phyloP scores from a whole-genome alignment of 2,113 vertebrate species.

The Pipa parva region DNA sequence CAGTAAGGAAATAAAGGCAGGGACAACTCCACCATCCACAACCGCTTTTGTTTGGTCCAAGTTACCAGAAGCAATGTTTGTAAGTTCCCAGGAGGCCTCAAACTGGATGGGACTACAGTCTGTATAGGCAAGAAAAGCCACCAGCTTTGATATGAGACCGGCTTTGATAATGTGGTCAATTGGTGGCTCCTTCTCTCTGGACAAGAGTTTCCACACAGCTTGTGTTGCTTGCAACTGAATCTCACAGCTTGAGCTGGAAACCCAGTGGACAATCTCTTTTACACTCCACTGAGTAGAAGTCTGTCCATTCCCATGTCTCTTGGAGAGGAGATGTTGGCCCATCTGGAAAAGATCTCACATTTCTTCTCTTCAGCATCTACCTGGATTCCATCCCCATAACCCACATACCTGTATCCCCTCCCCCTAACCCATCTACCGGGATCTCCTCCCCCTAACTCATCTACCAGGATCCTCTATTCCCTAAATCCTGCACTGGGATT shows the following conservation, averaged over 20 bases:
- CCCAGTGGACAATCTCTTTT: conserved; percentile 76
- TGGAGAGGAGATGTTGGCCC: conserved; percentile 90
- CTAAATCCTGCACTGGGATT: no score
- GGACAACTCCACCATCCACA: conserved; percentile 82
- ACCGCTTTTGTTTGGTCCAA: conserved; percentile 83
- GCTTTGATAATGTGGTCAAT: conserved; percentile 79
- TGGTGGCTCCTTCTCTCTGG: conserved; percentile 87
- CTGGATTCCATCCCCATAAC: no score
- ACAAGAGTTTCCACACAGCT: conserved; percentile 88
- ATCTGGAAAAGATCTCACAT: conserved; percentile 71
- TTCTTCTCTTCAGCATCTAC: conserved; percentile 86
- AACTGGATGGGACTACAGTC: conserved; percentile 87
- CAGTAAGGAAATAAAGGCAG: conserved; percentile 79
- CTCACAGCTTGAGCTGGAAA: conserved; percentile 69
- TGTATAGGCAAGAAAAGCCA: conserved; percentile 70
- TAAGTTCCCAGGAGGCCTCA: conserved; percentile 89
- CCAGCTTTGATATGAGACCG: conserved; percentile 78
- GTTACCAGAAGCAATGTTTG: conserved; percentile 88
- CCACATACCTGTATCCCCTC: no score
- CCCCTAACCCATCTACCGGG: no score
- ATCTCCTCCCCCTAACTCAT: no score
- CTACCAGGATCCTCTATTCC: no score
- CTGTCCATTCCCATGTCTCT: conserved; percentile 77
- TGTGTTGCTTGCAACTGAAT: conserved; percentile 81
- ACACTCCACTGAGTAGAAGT: conserved; percentile 73